These are phyloP conservation scores for Catagonus wagneri DNA, from an alignment of 2,113 vertebrate species.

Conservation along the genomic window DNA sequence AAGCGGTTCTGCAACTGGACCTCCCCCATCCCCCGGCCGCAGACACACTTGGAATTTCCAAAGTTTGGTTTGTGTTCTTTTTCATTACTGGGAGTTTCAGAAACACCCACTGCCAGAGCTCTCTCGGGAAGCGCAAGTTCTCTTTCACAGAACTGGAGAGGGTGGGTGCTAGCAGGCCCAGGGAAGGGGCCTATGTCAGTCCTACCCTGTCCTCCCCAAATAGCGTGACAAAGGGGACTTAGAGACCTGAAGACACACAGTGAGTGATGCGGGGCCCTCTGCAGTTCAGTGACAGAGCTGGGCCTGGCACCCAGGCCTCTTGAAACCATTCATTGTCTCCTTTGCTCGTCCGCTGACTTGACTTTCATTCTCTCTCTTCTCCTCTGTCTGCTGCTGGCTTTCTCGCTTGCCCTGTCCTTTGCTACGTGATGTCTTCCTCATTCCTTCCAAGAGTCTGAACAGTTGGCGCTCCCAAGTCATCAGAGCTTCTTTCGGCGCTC, in stretches of 20 bases:
- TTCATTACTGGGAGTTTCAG: conserved; percentile 55
- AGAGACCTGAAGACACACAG: neutral
- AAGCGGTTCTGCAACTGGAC: neutral
- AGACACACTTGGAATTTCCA: conserved; percentile 68
- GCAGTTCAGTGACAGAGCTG: neutral
- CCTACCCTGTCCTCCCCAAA: neutral
- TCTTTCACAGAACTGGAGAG: neutral
- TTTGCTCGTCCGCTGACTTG: neutral
- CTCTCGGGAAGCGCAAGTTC: neutral
- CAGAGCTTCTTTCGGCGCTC: neutral
- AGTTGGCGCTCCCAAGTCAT: neutral
- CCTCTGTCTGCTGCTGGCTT: neutral
- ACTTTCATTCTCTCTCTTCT: neutral
- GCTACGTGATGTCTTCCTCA: neutral
- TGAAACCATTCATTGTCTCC: neutral
- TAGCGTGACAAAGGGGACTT: neutral
- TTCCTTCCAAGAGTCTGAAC: neutral
- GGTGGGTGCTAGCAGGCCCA: neutral
- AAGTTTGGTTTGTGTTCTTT: conserved; percentile 63
- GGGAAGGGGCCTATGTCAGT: neutral
- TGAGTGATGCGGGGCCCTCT: neutral
- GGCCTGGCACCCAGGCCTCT: neutral
- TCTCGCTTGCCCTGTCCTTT: neutral
- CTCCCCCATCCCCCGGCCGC: neutral
- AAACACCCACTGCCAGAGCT: neutral